Base-by-base conservation (phyloP, 2,888 invertebrate species). In the Arctia plantaginis region DNA sequence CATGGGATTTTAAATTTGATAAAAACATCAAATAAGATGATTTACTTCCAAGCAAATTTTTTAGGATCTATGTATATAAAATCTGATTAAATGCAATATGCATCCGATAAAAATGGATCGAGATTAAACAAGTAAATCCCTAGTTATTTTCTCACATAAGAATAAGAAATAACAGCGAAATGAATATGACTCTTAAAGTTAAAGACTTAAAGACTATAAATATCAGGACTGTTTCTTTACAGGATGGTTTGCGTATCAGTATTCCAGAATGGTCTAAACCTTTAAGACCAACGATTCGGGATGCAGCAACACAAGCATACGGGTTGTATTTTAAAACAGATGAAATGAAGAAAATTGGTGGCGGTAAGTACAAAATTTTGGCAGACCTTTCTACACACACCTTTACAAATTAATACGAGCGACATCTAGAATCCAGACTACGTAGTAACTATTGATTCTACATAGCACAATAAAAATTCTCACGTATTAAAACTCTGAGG, bases 301-400 rank as follows among this genome's bases (percentile, higher is more conserved):
- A 94, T 74, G 93, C 94, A 6, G 94, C 92, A 0, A 89, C 88
- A 33, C 76, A 92, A 8, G 91, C 93, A 0, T 95, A 95, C 80
- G 88, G 87, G 33, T 84, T 95, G n/a, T 95, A 95, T 85, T 94
- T 90, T 81, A 92, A 90, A 68, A 91, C 83, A 59, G 90, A 93
- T 10, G 94, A 94, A 76, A 94, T 95, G 95, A 93, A 92, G 77
- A 93, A 88, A 71, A 87, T 95, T 73, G 94, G 94, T 13, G 95
- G 95, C 77, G 95, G 95, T 94, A 84, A 83, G 86, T 81, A 35
- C 13, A 30, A 3, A 13, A 0, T n/a, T 12, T 66, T 23, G 1
- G 7, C 15, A 13, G 0, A 27, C 18, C 0, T 44, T 44, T 3
- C 23, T 65, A 35, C 12, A n/a, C 13, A 41, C 4, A 35, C 8